Base-by-base conservation (phyloP, 2,888 invertebrate species). In the Sisyra nigra region DNA sequence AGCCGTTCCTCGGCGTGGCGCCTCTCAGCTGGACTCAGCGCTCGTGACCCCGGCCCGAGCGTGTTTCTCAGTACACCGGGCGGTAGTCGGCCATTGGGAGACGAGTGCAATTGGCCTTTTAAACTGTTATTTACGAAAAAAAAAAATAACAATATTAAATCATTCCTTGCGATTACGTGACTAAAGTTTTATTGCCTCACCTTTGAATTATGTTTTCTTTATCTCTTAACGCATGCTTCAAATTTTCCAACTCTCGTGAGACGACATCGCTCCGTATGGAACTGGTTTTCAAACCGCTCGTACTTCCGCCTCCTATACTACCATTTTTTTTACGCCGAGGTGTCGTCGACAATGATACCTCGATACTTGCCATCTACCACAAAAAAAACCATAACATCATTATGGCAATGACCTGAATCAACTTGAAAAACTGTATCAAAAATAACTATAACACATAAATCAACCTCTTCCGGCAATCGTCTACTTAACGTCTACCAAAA, bases 161-260 rank as follows among this genome's bases (percentile, higher is more conserved):
- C 6, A 15, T 37, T 14, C 37, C 7, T 6, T 7, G 15, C 15
- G 11, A 17, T 17, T 14, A 17, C 17, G 17, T 37, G 37, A 15
- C n/a, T n/a, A 17, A 14, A n/a, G 6, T 17, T 3, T 34, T 11
- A 34, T 14, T 19, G 24, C 17, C 9, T 18, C 56, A 75, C 76
- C 74, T 85, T 59, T 85, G 82, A 60, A 87, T 87, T 44, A 85
- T 76, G 40, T 81, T 77, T 57, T 87, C 87, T 54, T 85, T 85
- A 60, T 87, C 87, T 35, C 76, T 69, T 31, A 87, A 64, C 2
- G 81, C 79, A 40, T 77, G 72, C 45, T 77, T 71, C 48, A 80
- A 66, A 50, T 74, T 75, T 59, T 82, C 85, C 47, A 76, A 61
- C 60, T 80, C 80, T 51, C 71, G 69, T 46, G 65, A 62, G 44